phyloP scores from a whole-genome alignment of 2,888 invertebrate genomes.

The Strigamia maritima region DNA sequence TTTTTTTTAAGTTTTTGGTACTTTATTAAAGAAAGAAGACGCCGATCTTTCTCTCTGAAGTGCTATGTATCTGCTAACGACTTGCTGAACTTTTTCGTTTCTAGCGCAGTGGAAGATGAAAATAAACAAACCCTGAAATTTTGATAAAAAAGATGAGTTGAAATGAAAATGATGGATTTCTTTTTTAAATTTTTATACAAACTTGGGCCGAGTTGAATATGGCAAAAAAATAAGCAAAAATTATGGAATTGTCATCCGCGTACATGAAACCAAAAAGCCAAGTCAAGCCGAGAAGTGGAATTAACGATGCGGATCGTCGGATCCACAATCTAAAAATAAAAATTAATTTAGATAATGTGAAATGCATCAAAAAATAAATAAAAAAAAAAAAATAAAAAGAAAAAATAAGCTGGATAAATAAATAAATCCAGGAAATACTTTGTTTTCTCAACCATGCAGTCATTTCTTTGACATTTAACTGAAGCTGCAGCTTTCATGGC shows the following conservation, averaged over 20 bases:
- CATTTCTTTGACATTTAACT: slow-evolving; percentile 21
- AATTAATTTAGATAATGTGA: neutral
- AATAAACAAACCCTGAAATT: slow-evolving; percentile 35
- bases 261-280: slow-evolving; percentile 34
- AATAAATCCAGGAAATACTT: neutral
- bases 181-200: neutral
- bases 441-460: slow-evolving; percentile 2
- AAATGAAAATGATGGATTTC: neutral
- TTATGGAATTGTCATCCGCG: neutral
- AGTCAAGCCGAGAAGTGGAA: slow-evolving; percentile 39
- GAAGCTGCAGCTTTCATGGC: slow-evolving; percentile 31
- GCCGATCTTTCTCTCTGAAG: neutral
- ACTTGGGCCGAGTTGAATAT: slow-evolving; percentile 34
- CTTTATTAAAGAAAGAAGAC: neutral
- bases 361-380: too few species aligned
- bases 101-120: slow-evolving; percentile 32
- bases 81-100: slow-evolving; percentile 37
- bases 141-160: neutral
- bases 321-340: slow-evolving; percentile 42
- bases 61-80: slow-evolving; percentile 12
- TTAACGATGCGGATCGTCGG: slow-evolving; percentile 41
- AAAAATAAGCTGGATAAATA: neutral
- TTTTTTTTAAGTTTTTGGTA: neutral
- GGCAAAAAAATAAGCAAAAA: slow-evolving; percentile 35
- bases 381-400: too few species aligned